phyloP scores from a whole-genome alignment of 2,888 invertebrate genomes.

The Alloplasta piceator region DNA sequence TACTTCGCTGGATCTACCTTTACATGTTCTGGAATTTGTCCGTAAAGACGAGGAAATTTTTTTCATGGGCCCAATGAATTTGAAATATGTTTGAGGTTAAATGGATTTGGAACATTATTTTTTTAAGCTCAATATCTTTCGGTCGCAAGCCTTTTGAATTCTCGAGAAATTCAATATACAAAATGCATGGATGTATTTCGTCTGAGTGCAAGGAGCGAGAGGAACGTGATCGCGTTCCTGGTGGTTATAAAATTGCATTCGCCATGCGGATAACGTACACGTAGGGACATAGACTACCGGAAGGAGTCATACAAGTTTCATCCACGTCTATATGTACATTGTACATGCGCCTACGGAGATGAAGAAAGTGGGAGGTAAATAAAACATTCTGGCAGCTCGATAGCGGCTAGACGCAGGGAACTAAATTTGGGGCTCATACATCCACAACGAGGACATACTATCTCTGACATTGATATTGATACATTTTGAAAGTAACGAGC shows the following conservation, averaged over 20 bases:
- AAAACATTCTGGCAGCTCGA: slow-evolving; percentile 8
- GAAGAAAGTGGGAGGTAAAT: not conserved
- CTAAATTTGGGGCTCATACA: not conserved
- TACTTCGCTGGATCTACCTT: too few species aligned
- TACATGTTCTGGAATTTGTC: too few species aligned
- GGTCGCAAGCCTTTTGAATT: too few species aligned
- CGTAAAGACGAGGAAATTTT: too few species aligned
- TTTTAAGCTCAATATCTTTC: too few species aligned
- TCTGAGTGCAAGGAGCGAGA: not conserved
- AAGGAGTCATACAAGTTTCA: slow-evolving; percentile 19
- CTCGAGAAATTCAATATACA: too few species aligned
- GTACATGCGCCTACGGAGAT: not conserved
- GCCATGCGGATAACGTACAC: not conserved
- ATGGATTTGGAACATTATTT: too few species aligned
- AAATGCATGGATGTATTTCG: not conserved
- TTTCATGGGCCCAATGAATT: too few species aligned
- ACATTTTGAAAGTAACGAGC: not conserved
- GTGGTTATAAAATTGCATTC: slow-evolving; percentile 19
- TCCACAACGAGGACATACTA: not conserved
- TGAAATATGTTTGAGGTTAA: too few species aligned
- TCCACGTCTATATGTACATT: not conserved
- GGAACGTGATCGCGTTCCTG: not conserved
- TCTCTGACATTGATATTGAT: not conserved
- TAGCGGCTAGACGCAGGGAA: not conserved
- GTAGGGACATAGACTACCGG: not conserved